phyloP scores from a whole-genome alignment of 2,888 invertebrate genomes.

The Gari tellinella region DNA sequence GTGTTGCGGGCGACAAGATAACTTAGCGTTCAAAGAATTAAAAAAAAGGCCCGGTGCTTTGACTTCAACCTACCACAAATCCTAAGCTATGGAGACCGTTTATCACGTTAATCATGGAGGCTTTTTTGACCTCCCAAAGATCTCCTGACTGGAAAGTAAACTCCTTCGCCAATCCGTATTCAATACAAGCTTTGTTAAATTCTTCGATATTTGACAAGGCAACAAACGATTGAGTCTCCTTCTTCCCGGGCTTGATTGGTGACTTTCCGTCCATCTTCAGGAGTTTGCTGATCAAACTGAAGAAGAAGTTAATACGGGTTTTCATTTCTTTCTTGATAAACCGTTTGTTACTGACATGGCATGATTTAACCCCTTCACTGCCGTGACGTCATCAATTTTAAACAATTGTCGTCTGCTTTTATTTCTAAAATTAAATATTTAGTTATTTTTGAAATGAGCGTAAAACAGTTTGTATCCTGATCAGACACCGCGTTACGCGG shows the following conservation, averaged over 20 bases:
- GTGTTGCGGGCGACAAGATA: no score
- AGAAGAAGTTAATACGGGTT: constrained; percentile 14
- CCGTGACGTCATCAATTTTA: no score
- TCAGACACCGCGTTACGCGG: no score
- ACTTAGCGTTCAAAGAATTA: no score
- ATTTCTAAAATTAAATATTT: no score
- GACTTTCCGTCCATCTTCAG: constrained; percentile 72
- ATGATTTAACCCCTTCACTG: no score
- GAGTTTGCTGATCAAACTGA: constrained; percentile 80
- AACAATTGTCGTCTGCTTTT: no score
- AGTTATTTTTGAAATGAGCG: no score
- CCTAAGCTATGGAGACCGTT: constrained; percentile 80
- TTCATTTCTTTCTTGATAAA: no score
- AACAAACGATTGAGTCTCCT: constrained; percentile 79
- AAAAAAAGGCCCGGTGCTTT: no score
- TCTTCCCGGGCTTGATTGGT: constrained; percentile 75
- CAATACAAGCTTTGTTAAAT: constrained; percentile 76
- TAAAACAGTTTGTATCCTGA: no score
- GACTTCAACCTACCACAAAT: constrained; percentile 76
- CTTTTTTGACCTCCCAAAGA: constrained; percentile 80
- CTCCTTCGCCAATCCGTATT: constrained; percentile 77
- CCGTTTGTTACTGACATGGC: no score
- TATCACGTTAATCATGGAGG: constrained; percentile 81
- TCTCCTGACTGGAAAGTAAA: constrained; percentile 77
- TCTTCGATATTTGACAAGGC: constrained; percentile 81